Conservation (phyloP, 1,140 invertebrate species). For the Drosophila parabipectinata region DNA sequence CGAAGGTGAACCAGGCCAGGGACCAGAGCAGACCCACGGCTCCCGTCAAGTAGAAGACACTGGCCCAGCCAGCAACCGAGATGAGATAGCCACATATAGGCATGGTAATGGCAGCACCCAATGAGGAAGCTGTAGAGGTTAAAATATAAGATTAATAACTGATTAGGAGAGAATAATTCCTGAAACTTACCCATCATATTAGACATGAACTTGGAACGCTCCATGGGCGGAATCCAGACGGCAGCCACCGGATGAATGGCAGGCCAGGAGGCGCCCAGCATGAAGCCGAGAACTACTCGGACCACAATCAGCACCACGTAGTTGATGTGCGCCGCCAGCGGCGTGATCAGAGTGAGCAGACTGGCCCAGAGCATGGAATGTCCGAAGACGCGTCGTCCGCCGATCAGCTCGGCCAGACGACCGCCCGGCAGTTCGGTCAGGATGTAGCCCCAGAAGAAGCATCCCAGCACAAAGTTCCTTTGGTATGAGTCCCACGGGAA, state of each 20-base stretch:
- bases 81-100: constrained; percentile 92
- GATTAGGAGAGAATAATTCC: too few relatives aligned
- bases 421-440: constrained; percentile 93
- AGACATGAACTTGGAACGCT: constrained; percentile 93
- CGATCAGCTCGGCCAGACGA: constrained; percentile 91
- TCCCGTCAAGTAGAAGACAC: constrained; percentile 94
- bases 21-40: constrained; percentile 92
- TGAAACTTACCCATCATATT: constrained; percentile 91
- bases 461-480: constrained; percentile 91
- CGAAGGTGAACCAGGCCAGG: constrained; percentile 91
- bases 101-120: constrained; percentile 93
- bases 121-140: constrained; percentile 87
- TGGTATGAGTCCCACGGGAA: constrained; percentile 90
- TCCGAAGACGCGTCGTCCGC: constrained; percentile 91
- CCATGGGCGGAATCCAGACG: constrained; percentile 95
- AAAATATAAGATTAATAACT: background rate
- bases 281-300: constrained; percentile 89
- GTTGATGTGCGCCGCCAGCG: constrained; percentile 88
- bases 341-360: constrained; percentile 92
- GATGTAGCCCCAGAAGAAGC: constrained; percentile 96
- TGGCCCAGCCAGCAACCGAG: constrained; percentile 91
- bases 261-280: constrained; percentile 94
- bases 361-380: constrained; percentile 93
- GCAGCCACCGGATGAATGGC: constrained; percentile 95
- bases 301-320: constrained; percentile 87